These are phyloP conservation scores for Choristoneura rosaceana DNA, from an alignment of 2,888 invertebrate genomes.

Conservation along the genomic window DNA sequence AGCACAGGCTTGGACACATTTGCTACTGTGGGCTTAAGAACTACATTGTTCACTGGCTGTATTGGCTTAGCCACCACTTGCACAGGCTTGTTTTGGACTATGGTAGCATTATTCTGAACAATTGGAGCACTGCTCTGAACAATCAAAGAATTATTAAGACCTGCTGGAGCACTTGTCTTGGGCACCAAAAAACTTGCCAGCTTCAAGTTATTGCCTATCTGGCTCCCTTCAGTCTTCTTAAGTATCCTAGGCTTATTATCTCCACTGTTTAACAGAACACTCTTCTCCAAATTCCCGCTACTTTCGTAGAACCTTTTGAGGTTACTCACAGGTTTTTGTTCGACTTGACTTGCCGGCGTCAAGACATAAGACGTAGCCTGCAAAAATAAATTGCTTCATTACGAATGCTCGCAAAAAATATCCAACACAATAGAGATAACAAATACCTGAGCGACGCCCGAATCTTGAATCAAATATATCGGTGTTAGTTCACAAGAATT, in stretches of 20 bases:
- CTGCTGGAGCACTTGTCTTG: constrained; percentile 58
- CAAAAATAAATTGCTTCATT: constrained; percentile 50
- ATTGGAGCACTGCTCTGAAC: constrained; percentile 31
- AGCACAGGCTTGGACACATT: too few relatives aligned
- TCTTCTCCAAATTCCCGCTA: constrained; percentile 78
- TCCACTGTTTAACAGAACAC: constrained; percentile 57
- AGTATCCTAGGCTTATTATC: constrained; percentile 61
- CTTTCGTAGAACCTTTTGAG: constrained; percentile 81
- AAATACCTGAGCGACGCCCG: constrained; percentile 75
- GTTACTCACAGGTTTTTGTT: constrained; percentile 69
- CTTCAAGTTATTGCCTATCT: constrained; percentile 74
- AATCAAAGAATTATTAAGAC: constrained; percentile 46
- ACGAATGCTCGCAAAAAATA: constrained; percentile 40
- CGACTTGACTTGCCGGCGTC: constrained; percentile 60
- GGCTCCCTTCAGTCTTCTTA: constrained; percentile 62
- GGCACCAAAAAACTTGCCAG: constrained; percentile 75
- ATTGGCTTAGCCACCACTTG: constrained; percentile 22
- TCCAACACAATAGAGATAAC: constrained; percentile 43
- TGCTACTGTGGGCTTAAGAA: too few relatives aligned
- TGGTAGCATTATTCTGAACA: constrained; percentile 53
- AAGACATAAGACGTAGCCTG: constrained; percentile 73
- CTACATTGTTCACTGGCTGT: constrained; percentile 55
- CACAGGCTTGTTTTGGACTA: constrained; percentile 14
- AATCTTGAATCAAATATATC: constrained; percentile 76
- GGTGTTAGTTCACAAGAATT: constrained; percentile 80